These are phyloP conservation scores for Osmerus eperlanus DNA, from an alignment of 2,113 vertebrate species.

Conservation along the genomic window DNA sequence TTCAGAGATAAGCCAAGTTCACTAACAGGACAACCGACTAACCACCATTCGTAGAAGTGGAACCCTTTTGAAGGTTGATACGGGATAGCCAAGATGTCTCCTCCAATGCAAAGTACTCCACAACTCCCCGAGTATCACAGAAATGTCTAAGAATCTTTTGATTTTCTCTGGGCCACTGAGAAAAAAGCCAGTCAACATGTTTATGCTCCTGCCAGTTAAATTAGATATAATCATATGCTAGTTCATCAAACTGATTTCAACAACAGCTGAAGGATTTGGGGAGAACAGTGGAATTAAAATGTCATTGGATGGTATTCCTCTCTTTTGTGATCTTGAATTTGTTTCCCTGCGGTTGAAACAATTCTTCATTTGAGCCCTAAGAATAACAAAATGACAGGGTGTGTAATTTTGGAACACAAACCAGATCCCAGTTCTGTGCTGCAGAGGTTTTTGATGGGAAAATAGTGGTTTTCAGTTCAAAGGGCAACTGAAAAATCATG, in stretches of 20 bases:
- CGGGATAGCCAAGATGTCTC: slow-evolving; percentile 16
- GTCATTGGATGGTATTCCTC: slow-evolving; percentile 1
- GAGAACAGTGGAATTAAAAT: slow-evolving; percentile 1
- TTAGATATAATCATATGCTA: slow-evolving; percentile 34
- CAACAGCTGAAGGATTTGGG: slow-evolving; percentile 18
- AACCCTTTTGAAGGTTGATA: slow-evolving; percentile 7
- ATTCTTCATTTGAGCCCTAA: slow-evolving; percentile 67
- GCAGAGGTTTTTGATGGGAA: slow-evolving; percentile 35
- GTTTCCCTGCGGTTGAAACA: slow-evolving; percentile 58
- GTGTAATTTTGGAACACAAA: slow-evolving; percentile 69
- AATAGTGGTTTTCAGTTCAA: slow-evolving; percentile 33
- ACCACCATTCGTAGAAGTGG: background rate
- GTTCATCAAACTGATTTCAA: slow-evolving; percentile 39
- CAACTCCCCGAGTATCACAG: slow-evolving; percentile 6
- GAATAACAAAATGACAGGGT: slow-evolving; percentile 70
- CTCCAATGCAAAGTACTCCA: background rate
- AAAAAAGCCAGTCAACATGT: slow-evolving; percentile 27
- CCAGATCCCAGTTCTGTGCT: slow-evolving; percentile 58
- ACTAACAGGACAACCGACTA: slow-evolving; percentile 8
- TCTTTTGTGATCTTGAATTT: slow-evolving; percentile 23
- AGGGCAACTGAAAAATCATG: slow-evolving; percentile 26
- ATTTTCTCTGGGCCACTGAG: slow-evolving; percentile 17
- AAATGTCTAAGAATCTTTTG: slow-evolving; percentile 17
- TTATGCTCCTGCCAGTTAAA: slow-evolving; percentile 37
- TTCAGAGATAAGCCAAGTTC: slow-evolving; percentile 41